Conservation (phyloP, 2,113 vertebrate genomes). For the Mirza zaza region DNA sequence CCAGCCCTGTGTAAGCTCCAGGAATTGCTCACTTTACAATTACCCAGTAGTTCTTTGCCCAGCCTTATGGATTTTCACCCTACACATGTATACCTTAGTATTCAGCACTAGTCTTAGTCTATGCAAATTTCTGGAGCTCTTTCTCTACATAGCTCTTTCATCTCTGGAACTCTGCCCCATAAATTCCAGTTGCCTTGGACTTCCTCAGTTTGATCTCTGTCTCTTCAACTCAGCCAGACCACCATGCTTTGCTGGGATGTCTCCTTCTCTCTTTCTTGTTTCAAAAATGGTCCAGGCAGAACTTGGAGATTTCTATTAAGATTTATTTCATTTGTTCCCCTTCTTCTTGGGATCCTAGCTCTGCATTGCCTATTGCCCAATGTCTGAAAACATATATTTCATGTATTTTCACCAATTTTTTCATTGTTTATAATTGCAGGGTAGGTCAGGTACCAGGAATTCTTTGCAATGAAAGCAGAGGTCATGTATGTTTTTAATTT, state of each 20-base stretch:
- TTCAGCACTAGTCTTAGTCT: background rate
- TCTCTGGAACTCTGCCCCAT: background rate
- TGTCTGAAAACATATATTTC: conserved; percentile 18
- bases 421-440: background rate
- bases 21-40: background rate
- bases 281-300: background rate
- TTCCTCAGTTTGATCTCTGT: background rate
- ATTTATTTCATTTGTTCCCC: background rate
- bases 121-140: background rate
- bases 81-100: background rate
- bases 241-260: background rate
- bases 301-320: background rate
- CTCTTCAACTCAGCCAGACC: background rate
- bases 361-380: background rate
- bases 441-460: background rate
- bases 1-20: background rate
- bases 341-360: background rate
- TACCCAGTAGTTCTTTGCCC: background rate
- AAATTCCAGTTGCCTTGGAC: background rate
- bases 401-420: background rate
- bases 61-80: background rate
- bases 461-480: background rate
- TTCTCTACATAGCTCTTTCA: background rate
- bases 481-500: background rate
- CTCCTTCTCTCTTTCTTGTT: background rate